These are phyloP conservation scores for Mormyrops attenuatus DNA, from an alignment of 2,797 vertebrate species.

Conservation along the genomic window DNA sequence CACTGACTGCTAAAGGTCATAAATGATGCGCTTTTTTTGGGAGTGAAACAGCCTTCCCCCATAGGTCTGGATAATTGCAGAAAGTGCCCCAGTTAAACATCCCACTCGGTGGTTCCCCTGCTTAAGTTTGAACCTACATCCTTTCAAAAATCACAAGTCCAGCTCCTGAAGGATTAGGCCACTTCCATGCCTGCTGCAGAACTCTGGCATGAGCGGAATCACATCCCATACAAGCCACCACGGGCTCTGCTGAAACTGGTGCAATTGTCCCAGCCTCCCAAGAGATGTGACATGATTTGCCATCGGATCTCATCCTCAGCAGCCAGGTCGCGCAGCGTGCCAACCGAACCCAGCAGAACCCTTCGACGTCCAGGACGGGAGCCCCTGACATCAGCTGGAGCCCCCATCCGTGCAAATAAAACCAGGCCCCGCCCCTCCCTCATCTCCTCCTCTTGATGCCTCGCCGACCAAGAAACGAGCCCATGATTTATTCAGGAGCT, in stretches of 20 bases:
- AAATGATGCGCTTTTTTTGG: not conserved
- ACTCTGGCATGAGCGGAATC: not conserved
- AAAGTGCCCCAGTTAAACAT: not conserved
- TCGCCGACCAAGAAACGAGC: not conserved
- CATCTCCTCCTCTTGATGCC: not conserved
- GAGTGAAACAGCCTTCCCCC: not conserved
- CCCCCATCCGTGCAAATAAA: not conserved
- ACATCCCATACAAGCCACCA: not conserved
- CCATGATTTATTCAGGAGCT: conserved; percentile 3
- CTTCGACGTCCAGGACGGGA: not conserved
- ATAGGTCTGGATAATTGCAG: not conserved
- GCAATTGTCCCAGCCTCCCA: not conserved
- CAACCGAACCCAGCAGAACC: not conserved
- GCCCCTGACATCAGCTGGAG: not conserved
- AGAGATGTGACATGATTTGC: not conserved
- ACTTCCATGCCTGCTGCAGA: not conserved
- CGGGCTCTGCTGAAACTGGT: not conserved
- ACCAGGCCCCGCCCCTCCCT: not conserved
- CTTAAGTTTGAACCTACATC: not conserved
- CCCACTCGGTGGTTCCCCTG: not conserved
- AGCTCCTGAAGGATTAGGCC: not conserved
- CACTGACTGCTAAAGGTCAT: not conserved
- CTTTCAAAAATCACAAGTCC: not conserved
- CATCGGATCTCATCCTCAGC: not conserved
- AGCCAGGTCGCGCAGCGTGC: not conserved